phyloP scores from a whole-genome alignment of 2,888 invertebrate species.

The Spisula solida region DNA sequence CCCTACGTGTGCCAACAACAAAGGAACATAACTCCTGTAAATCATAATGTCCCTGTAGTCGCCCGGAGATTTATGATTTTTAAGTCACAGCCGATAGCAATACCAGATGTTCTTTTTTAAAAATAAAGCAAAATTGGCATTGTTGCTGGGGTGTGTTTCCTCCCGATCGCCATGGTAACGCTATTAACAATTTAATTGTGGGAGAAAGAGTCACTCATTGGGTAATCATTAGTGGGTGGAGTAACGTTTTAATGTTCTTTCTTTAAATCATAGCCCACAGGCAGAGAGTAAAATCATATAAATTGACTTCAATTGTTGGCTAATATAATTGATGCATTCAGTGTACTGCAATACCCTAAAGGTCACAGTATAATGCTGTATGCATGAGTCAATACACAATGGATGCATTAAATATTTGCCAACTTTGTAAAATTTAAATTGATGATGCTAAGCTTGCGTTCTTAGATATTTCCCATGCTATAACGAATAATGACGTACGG shows the following conservation, averaged over 20 bases:
- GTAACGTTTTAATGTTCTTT: not conserved
- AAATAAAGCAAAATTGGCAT: conserved; percentile 29
- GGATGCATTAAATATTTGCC: conserved; percentile 5
- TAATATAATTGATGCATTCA: not conserved
- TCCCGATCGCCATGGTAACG: not conserved
- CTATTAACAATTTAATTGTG: conserved; percentile 12
- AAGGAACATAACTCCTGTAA: conserved; percentile 25
- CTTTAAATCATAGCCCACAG: conserved; percentile 11
- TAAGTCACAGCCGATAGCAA: conserved; percentile 14
- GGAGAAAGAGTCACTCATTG: conserved; percentile 11
- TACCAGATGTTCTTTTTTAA: conserved; percentile 35
- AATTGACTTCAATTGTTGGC: conserved; percentile 24
- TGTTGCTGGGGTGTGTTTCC: conserved; percentile 29
- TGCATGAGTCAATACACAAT: not conserved
- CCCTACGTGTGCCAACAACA: not conserved
- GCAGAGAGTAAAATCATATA: not conserved
- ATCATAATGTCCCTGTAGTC: conserved; percentile 25
- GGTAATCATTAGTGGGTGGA: conserved; percentile 5
- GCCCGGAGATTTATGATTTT: conserved; percentile 15
- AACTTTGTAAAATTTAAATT: conserved; percentile 1
- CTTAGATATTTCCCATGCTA: not conserved
- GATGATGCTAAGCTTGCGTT: not conserved
- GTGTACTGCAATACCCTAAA: not conserved
- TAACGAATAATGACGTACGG: not conserved
- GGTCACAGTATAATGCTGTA: not conserved